phyloP scores from a whole-genome alignment of 30 jellyfish, hydroid and myxozoan genomes.

The Sanderia malayensis region DNA sequence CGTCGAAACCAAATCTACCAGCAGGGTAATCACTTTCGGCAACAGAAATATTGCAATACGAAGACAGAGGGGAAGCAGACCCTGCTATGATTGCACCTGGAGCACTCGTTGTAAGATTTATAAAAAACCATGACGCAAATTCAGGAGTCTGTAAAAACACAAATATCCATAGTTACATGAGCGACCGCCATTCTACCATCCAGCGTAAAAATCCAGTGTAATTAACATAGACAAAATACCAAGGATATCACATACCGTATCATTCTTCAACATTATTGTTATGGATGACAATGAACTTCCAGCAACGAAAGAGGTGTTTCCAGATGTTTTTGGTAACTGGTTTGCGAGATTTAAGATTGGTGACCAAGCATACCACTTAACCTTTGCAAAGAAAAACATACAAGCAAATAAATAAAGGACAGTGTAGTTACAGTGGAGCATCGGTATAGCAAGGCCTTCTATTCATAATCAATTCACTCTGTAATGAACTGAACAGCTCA shows the following conservation, averaged over 20 bases:
- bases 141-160: constrained; percentile 63
- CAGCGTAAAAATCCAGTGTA: too few species aligned
- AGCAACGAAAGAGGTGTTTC: constrained; percentile 47
- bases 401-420: too few species aligned
- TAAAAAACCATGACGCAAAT: constrained; percentile 71
- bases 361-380: constrained; percentile 56
- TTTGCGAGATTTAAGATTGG: constrained; percentile 14
- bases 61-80: constrained; percentile 38
- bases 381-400: constrained; percentile 7
- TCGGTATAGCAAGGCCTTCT: too few species aligned
- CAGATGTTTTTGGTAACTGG: constrained; percentile 27
- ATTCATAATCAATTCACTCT: too few species aligned
- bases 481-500: too few species aligned
- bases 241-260: constrained; percentile 26
- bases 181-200: too few species aligned
- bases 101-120: constrained; percentile 70
- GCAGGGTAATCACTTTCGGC: constrained; percentile 93
- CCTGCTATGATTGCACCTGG: constrained; percentile 70
- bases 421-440: too few species aligned
- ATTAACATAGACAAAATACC: too few species aligned
- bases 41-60: constrained; percentile 64
- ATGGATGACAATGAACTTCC: constrained; percentile 33
- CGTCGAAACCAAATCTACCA: constrained; percentile 81
- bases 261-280: constrained; percentile 22
- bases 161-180: too few species aligned